Percentiles rank a stretch among this genome's conserved stretches.
Evolutionary conservation across 2,113 vertebrate genomes (phyloP).

Genomic region (Cricetomys ansorgei): DNA sequence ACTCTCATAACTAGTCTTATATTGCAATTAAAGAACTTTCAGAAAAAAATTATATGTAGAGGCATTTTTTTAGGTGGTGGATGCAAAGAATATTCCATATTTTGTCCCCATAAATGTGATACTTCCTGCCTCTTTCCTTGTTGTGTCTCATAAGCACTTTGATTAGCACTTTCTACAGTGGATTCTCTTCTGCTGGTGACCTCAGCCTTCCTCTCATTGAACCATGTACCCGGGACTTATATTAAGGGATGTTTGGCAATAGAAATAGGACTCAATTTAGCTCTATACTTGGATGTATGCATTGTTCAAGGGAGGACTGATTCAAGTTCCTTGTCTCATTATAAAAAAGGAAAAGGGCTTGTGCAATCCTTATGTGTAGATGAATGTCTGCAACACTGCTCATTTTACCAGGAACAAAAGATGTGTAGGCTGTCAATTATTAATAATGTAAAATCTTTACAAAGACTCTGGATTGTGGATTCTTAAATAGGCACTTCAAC

Average conservation of each 20-base stretch:
- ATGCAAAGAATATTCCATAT: background rate
- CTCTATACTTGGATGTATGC: fast-evolving
- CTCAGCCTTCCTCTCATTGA: background rate
- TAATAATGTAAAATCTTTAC: background rate
- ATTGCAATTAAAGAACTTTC: background rate
- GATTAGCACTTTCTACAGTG: background rate
- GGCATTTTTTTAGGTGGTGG: background rate
- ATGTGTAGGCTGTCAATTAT: background rate
- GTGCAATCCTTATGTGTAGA: background rate
- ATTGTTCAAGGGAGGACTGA: background rate
- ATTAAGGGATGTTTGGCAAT: fast-evolving
- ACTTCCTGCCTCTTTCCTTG: background rate
- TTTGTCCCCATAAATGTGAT: background rate
- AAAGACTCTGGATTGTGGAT: background rate
- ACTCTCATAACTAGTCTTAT: background rate
- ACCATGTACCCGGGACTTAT: fast-evolving
- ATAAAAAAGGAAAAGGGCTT: background rate
- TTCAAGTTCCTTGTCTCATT: background rate
- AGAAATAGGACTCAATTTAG: fast-evolving
- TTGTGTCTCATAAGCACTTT: background rate
- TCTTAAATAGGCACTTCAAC: background rate
- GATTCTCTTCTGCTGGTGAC: background rate
- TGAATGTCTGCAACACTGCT: background rate
- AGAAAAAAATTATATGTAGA: background rate
- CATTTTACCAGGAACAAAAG: background rate